These are phyloP conservation scores for Leuciscus waleckii DNA, from an alignment of 2,797 vertebrate genomes.

Conservation along the genomic window DNA sequence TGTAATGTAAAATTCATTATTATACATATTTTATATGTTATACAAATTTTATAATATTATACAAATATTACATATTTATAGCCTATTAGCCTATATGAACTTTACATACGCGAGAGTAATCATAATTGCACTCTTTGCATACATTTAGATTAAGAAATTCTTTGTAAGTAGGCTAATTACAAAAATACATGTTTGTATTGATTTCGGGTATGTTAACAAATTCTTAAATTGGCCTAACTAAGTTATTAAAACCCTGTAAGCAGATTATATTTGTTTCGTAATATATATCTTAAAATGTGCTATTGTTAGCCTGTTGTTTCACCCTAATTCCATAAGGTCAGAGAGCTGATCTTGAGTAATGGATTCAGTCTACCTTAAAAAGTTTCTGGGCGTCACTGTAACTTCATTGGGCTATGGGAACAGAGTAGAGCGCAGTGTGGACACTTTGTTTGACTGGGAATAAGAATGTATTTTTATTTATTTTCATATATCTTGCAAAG, in stretches of 20 bases:
- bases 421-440: not conserved
- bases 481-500: not conserved
- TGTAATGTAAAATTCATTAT: not conserved
- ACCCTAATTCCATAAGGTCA: not conserved
- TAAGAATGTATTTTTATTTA: not conserved
- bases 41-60: too few species aligned
- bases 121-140: not conserved
- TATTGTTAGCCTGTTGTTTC: not conserved
- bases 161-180: not conserved
- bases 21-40: not conserved
- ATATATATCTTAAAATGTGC: not conserved
- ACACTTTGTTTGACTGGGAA: not conserved
- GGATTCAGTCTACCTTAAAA: conserved; percentile 52
- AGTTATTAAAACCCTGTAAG: not conserved
- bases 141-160: not conserved
- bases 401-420: not conserved
- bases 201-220: not conserved
- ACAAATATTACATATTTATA: not conserved
- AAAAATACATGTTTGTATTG: not conserved
- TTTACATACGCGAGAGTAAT: not conserved
- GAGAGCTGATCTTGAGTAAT: conserved; percentile 19
- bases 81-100: not conserved
- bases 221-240: too few species aligned
- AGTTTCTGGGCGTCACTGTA: conserved; percentile 43
- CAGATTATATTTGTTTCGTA: not conserved